Evolutionary conservation across 2,113 vertebrate species (phyloP).

Genomic region (Gymnorhina tibicen): DNA sequence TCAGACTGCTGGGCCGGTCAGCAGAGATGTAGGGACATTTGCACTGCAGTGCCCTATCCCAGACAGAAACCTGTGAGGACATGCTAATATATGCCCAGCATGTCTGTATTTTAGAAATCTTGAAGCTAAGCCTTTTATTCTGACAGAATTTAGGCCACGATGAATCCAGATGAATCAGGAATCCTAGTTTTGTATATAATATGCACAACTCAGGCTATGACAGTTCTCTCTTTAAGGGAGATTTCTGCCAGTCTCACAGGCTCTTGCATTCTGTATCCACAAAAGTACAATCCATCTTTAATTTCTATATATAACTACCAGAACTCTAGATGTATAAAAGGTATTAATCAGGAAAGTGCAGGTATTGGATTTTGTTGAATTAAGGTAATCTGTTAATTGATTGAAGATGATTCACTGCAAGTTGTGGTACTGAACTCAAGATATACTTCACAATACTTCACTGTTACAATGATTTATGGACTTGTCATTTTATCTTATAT

Average conservation of each 20-base stretch:
- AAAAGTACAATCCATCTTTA: background rate
- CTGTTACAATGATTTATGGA: slow-evolving; percentile 33
- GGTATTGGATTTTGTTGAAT: slow-evolving; percentile 40
- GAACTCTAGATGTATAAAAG: background rate
- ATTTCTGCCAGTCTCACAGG: background rate
- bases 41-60: background rate
- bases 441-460: background rate
- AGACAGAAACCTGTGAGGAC: background rate
- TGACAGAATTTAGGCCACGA: background rate
- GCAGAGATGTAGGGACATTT: background rate
- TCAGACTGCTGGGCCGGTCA: background rate
- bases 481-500: slow-evolving; percentile 23
- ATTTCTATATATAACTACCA: background rate
- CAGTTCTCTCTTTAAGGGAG: background rate
- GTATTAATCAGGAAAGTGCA: slow-evolving; percentile 14
- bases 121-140: background rate
- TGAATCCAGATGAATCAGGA: background rate
- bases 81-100: background rate
- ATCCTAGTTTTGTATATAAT: background rate
- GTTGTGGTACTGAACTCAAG: background rate
- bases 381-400: slow-evolving; percentile 47
- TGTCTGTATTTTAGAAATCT: background rate
- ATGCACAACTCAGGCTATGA: background rate
- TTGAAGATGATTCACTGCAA: slow-evolving; percentile 26
- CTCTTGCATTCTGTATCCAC: background rate